A percentile compares a stretch with the other conserved stretches of the same genome.
These are phyloP conservation scores for Steinernema feltiae DNA, from an alignment of 1,140 invertebrate species.

Conservation along the genomic window DNA sequence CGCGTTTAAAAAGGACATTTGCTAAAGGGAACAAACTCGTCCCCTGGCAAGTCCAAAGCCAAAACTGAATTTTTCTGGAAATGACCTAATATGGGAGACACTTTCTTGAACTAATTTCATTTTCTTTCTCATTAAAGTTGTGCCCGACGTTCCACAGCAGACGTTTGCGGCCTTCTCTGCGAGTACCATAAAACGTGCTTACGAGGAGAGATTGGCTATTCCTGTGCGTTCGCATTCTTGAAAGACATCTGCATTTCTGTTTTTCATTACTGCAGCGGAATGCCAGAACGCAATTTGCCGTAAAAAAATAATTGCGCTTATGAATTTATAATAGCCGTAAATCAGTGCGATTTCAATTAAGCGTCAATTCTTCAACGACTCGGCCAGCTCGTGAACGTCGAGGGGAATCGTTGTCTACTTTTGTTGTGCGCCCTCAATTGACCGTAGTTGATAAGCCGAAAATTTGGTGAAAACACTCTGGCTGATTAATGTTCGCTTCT, in stretches of 20 bases:
- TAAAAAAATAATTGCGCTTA: conserved; percentile 2
- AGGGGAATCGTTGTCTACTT: too few relatives aligned
- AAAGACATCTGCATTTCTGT: not conserved
- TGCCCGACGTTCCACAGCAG: not conserved
- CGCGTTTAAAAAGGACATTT: not conserved
- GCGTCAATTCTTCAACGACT: not conserved
- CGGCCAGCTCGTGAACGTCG: too few relatives aligned
- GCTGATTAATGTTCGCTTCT: too few relatives aligned
- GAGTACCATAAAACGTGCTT: not conserved
- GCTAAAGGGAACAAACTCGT: too few relatives aligned
- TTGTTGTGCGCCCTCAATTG: too few relatives aligned
- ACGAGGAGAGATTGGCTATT: too few relatives aligned
- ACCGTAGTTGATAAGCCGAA: too few relatives aligned
- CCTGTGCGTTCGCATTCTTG: too few relatives aligned
- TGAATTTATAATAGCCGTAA: not conserved
- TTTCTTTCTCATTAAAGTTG: conserved; percentile 6
- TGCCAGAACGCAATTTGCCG: not conserved
- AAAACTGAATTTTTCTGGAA: too few relatives aligned
- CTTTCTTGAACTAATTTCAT: not conserved
- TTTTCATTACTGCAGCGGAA: not conserved
- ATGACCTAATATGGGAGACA: not conserved
- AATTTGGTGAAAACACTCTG: too few relatives aligned
- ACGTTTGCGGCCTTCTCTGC: not conserved
- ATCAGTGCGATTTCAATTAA: not conserved
- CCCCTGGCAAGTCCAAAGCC: too few relatives aligned